Percentiles rank a stretch among this genome's conserved stretches.
phyloP scores from a whole-genome alignment of 2,888 invertebrate genomes.

The Chouioia cunea region DNA sequence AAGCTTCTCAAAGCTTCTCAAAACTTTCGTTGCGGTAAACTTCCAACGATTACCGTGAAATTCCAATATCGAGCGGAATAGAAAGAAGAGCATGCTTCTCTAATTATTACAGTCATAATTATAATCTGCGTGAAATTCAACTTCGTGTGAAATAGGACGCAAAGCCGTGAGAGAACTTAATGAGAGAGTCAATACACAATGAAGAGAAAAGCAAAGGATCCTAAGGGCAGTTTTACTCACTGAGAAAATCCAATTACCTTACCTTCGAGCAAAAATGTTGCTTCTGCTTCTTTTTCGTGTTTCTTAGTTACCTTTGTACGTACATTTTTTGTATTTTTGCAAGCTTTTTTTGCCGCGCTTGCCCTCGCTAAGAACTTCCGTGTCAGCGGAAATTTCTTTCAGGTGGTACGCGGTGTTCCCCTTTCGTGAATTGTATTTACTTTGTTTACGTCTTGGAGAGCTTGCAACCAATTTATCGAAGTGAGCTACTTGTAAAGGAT shows the following conservation, averaged over 20 bases:
- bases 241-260: constrained; percentile 39
- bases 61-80: constrained; percentile 31
- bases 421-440: too few relatives aligned
- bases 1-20: too few relatives aligned
- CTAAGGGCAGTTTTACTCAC: not conserved
- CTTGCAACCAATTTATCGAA: too few relatives aligned
- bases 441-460: too few relatives aligned
- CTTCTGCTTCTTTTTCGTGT: too few relatives aligned
- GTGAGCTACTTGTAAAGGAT: too few relatives aligned
- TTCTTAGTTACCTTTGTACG: not conserved
- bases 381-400: constrained; percentile 24
- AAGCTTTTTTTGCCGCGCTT: constrained; percentile 7
- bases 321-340: not conserved
- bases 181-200: constrained; percentile 34
- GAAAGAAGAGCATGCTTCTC: not conserved
- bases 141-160: not conserved
- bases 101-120: constrained; percentile 31
- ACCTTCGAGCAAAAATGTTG: too few relatives aligned
- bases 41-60: constrained; percentile 20
- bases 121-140: constrained; percentile 23
- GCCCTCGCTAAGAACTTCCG: constrained; percentile 28
- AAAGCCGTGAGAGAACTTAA: constrained; percentile 4
- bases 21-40: too few relatives aligned
- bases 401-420: too few relatives aligned
- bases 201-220: constrained; percentile 15